Base-by-base conservation (phyloP, 2,113 vertebrate species). In the Cyphomyrus plagiostoma region DNA sequence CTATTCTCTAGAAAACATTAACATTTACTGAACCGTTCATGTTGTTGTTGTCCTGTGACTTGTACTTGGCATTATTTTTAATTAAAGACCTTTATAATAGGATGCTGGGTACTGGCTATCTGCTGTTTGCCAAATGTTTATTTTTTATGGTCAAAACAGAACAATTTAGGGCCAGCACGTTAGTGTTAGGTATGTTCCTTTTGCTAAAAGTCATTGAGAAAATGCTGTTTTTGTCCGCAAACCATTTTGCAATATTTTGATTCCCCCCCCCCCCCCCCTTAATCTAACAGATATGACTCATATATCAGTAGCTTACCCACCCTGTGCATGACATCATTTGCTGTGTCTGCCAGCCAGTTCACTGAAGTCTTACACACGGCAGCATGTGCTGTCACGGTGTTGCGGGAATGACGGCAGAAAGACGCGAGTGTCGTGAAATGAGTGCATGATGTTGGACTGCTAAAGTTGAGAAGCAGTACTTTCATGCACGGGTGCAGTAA, bases 251-350 rank as follows among this genome's bases (percentile, higher is more conserved):
- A 48, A 46, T 42, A 21, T 83, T n/a, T 83, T 48, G 21, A 83
- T 83, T 2, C 3, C 66, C n/a, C 13, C 45, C 48, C 45, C n/a
- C 10, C 3, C 66, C n/a, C 13, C 45, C 48, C 45, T 48, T 23
- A 45, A 82, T 82, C 77, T 82, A n/a, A 6, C 82, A 45, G 82
- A 46, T 46, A 84, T 82, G 77, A 82, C 39, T 82, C 77, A 82
- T 82, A 82, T 82, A 82, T 82, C 77, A 42, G 19, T 46, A 46
- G 1, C 39, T 45, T 46, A 17, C 42, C 77, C 77, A 42, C 77
- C 2, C 35, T 82, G 77, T 17, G 42, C 35, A 19, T 82, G 77
- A 82, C 39, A 21, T 45, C 39, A 45, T 82, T 46, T 56, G 53
- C 15, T 23, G 35, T 15, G 35, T 82, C 77, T 19, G 13, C 15